Evolutionary conservation across 1,140 invertebrate species (phyloP), one percentile per base, ranked within the genome.

Genomic region (Micrasema minimum): DNA sequence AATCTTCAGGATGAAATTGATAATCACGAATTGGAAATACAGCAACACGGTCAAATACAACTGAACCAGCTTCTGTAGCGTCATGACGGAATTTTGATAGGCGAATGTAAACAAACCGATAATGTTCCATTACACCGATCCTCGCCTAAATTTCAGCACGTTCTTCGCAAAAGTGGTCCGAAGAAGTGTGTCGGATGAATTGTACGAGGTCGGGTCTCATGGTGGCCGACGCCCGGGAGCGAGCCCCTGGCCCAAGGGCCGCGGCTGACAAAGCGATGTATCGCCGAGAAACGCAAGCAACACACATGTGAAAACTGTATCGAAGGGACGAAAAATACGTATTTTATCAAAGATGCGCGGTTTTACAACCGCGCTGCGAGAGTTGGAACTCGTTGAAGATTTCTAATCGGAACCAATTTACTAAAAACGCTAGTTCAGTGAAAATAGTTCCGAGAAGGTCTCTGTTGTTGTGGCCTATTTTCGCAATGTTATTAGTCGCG

Each of bases 151-250:
- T 80, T 81, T 82, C 83, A 82, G 82, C 77, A 76, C 68, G 79
- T 80, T 80, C 80, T 85, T 85, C 84, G 83, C 83, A 84, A 72
- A 82, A 85, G 76, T 85, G 84, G 55, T 85, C 84, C 73, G 84
- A 85, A 50, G 84, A 85, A 55, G 84, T 85, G 77, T 85, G 83
- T 75, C 83, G 77, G 80, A 85, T 85, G 77, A 85, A 85, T 76
- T 84, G 83, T 69, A 81, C 80, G 77, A 85, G 80, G 74, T 84
- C 82, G 80, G 83, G 81, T 79, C 82, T 81, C 82, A 84, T 83
- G 82, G 82, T 82, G 81, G 82, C 61, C 26, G 57, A 41, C 18
- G 45, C 57, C 43, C 67, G 55, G 46, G 64, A 67, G n/a, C 57
- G 37, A 23, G 38, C 67, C 50, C 59, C 45, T 16, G 53, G 59